Evolutionary conservation across 2,888 invertebrate species (phyloP), one percentile per base, ranked within the genome.

Genomic region (Orchesellides sinensis): DNA sequence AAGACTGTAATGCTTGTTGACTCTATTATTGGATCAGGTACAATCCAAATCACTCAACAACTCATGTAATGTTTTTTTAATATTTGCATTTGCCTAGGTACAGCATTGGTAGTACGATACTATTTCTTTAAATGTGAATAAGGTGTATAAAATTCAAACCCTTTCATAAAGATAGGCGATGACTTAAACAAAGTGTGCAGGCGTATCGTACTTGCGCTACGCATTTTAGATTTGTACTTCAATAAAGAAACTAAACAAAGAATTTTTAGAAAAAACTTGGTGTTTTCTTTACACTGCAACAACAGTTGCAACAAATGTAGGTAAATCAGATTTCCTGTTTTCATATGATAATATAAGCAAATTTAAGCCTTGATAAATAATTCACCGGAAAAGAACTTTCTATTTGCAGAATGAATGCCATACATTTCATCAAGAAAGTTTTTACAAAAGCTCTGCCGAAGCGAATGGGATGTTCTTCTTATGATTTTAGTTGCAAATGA

Each of bases 21-120:
- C 69, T 77, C 69, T 59, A 45, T n/a, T n/a, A n/a, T 35, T 23
- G 29, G 77, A 78, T 69, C 69, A 78, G 78, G 69, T 61, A 69
- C 69, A 32, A 78, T 78, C 70, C 63, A 69, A 69, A 59, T 54
- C 69, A 70, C 35, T 69, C 78, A 70, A 47, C 47, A 10, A 32
- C 32, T 5, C 10, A 32, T 32, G 32, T n/a, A 47, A 47, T 17
- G 49, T 17, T n/a, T n/a, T n/a, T n/a, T n/a, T n/a, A n/a, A n/a
- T n/a, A n/a, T n/a, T n/a, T n/a, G n/a, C n/a, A n/a, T n/a, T n/a
- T n/a, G n/a, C n/a, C n/a, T n/a, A n/a, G n/a, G n/a, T n/a, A n/a
- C n/a, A n/a, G n/a, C n/a, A n/a, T n/a, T n/a, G n/a, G n/a, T n/a
- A n/a, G n/a, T n/a, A n/a, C n/a, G n/a, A n/a, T n/a, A n/a, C n/a